Evolutionary conservation across 2,113 vertebrate species (phyloP).

Genomic region (Beaufortia kweichowensis): DNA sequence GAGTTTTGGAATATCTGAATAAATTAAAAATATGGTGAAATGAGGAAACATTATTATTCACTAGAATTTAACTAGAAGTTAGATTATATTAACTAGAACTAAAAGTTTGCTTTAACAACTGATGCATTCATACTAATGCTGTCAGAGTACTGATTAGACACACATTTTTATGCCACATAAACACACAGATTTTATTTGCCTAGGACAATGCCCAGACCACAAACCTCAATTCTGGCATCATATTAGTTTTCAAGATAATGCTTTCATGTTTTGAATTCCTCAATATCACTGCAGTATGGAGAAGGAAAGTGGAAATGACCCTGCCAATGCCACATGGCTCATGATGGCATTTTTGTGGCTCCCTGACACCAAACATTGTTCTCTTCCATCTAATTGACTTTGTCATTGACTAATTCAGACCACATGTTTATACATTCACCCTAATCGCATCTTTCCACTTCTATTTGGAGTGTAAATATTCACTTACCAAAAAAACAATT

Average conservation of each 20-base stretch:
- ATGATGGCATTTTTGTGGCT: conserved; percentile 34
- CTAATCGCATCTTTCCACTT: not conserved
- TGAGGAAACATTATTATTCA: too few species aligned
- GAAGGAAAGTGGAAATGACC: not conserved
- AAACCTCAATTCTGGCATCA: conserved; percentile 38
- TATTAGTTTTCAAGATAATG: not conserved
- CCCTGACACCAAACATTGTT: not conserved
- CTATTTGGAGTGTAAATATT: not conserved
- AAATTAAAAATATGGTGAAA: not conserved
- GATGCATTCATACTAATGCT: too few species aligned
- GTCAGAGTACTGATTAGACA: conserved; percentile 17
- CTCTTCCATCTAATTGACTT: conserved; percentile 10
- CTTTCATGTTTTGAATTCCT: conserved; percentile 25
- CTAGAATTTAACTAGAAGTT: too few species aligned
- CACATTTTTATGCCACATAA: conserved; percentile 26
- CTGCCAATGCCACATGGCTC: not conserved
- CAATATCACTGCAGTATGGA: not conserved
- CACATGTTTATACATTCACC: conserved; percentile 5
- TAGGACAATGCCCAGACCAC: conserved; percentile 10
- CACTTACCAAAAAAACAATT: conserved; percentile 3
- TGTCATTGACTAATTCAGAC: conserved; percentile 16
- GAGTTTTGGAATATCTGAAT: not conserved
- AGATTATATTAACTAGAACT: too few species aligned
- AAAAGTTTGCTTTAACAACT: not conserved
- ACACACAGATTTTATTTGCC: conserved; percentile 19